These are phyloP conservation scores for Dipodomys ordii DNA, from an alignment of 2,113 vertebrate genomes.

Conservation along the genomic window DNA sequence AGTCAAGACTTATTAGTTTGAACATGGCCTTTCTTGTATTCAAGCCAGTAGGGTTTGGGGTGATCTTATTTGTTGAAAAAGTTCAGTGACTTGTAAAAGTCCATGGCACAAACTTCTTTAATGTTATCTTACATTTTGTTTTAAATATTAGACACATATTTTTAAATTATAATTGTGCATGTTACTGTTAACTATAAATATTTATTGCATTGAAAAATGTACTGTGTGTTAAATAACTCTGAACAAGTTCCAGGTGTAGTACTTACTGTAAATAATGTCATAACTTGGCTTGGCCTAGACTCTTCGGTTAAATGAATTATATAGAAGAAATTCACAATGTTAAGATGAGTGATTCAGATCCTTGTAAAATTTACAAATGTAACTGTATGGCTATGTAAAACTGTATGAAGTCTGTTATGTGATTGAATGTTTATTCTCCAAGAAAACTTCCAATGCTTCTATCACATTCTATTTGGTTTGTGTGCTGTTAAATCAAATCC, in stretches of 20 bases:
- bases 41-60: background rate
- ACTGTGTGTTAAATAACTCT: conserved; percentile 75
- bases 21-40: conserved; percentile 38
- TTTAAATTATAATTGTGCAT: conserved; percentile 75
- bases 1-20: conserved; percentile 40
- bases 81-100: conserved; percentile 64
- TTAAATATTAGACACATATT: conserved; percentile 71
- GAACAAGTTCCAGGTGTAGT: conserved; percentile 74
- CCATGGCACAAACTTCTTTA: conserved; percentile 40
- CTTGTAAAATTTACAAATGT: conserved; percentile 65
- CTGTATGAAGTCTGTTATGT: conserved; percentile 27
- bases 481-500: conserved; percentile 38
- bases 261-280: conserved; percentile 79
- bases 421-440: conserved; percentile 62
- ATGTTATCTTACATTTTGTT: conserved; percentile 69
- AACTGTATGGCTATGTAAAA: conserved; percentile 68
- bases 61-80: conserved; percentile 49
- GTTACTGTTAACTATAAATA: conserved; percentile 77
- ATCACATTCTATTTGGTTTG: conserved; percentile 12
- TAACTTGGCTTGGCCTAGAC: conserved; percentile 67
- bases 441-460: conserved; percentile 61
- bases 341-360: conserved; percentile 63
- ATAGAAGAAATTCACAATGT: conserved; percentile 78
- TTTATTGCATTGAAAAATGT: conserved; percentile 80
- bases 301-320: conserved; percentile 77